Evolutionary conservation across 2,797 vertebrate genomes (phyloP), one percentile per base, ranked within the genome.

Genomic region (Leptoclinus maculatus): DNA sequence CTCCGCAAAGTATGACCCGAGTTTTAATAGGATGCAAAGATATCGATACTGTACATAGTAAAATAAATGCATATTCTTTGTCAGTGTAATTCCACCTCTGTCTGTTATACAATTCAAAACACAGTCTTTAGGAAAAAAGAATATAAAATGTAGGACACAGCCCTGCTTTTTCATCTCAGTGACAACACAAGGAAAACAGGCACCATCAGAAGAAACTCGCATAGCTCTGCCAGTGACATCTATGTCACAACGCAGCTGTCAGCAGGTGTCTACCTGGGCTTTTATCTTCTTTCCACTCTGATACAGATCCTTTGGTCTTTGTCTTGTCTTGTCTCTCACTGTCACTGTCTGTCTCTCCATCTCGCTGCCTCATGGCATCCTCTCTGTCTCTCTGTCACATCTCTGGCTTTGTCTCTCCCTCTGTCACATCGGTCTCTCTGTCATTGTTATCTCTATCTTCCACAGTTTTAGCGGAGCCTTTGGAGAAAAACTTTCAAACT

Each of bases 201-300:
- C 51, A 54, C 12, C 76, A 84, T 88, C 83, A 82, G 78, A 87
- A 82, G 64, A 85, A 76, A 60, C 58, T 87, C 82, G 39, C 78
- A 87, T 60, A 36, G 38, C 63, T 85, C 65, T 38, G 4, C 49
- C 36, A 59, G 74, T 85, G 79, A 85, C 88, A 85, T 74, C 80
- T 84, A 29, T 81, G 86, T 88, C 81, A 54, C 39, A 7, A 38
- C 17, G 39, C 83, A 73, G 78, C 74, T 38, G 29, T 72, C 77
- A 73, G 82, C 73, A 49, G 63, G 78, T 74, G 84, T 87, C 80
- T 81, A 74, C 69, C 60, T 17, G 58, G 57, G 56, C 77, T 87
- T 83, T 79, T 76, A 83, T 85, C 76, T 81, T 25, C 57, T 21
- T 43, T 80, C 69, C 66, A 71, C 74, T 87, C 83, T 80, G 71